Percentiles rank a stretch among this genome's conserved stretches.
Evolutionary conservation across 2,113 vertebrate species (phyloP).

Genomic region (Strix aluco): DNA sequence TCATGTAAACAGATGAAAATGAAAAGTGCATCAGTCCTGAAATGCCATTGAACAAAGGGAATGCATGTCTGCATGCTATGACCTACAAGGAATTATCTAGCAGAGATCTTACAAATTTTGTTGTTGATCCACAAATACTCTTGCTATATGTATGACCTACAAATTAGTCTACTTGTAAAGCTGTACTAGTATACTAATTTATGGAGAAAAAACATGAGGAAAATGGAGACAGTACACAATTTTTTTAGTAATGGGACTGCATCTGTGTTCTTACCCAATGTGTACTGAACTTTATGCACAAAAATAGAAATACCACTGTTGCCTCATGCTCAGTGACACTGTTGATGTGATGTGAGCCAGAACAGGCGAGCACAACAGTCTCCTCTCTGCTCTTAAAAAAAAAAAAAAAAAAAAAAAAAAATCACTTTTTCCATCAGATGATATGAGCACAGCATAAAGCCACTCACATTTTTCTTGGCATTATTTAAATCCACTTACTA

Average conservation of each 20-base stretch:
- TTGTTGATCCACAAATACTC: not conserved
- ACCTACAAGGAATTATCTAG: not conserved
- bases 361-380: not conserved
- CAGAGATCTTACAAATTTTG: not conserved
- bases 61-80: not conserved
- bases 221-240: not conserved
- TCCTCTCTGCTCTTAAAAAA: not conserved
- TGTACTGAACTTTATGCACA: slow-evolving; percentile 44
- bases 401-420: not conserved
- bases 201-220: not conserved
- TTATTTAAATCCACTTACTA: not conserved
- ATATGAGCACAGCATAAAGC: not conserved
- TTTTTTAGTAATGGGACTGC: not conserved
- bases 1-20: not conserved
- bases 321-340: slow-evolving; percentile 46
- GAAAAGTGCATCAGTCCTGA: not conserved
- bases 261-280: not conserved
- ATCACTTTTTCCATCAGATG: not conserved
- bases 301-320: slow-evolving; percentile 51
- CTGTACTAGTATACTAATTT: not conserved
- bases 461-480: not conserved
- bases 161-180: not conserved
- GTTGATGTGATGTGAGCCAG: slow-evolving; percentile 51
- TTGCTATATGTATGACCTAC: not conserved
- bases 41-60: not conserved